phyloP scores from a whole-genome alignment of 2,888 invertebrate species.

The Oscheius sp. region DNA sequence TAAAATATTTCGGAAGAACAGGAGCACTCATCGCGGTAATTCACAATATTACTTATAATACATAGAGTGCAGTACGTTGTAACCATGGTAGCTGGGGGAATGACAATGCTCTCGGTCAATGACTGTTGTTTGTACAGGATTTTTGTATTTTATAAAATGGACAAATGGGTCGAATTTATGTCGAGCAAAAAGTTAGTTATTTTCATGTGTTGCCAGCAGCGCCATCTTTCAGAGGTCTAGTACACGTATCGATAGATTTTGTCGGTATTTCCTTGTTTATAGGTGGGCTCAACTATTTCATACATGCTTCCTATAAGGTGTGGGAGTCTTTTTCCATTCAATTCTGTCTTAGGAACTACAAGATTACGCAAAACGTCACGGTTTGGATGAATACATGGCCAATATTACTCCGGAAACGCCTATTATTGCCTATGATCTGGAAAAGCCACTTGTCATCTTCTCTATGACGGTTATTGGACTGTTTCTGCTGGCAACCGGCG shows the following conservation, averaged over 20 bases:
- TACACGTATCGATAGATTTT: background rate
- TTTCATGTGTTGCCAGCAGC: background rate
- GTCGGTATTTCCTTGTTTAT: background rate
- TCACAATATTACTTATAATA: background rate
- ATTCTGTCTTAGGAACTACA: background rate
- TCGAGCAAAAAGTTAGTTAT: background rate
- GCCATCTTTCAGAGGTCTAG: background rate
- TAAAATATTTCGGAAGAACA: constrained; percentile 6
- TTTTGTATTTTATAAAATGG: background rate
- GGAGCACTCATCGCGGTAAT: constrained; percentile 5
- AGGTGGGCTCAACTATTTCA: background rate
- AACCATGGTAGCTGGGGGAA: background rate
- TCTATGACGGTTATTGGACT: background rate
- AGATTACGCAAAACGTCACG: constrained; percentile 2
- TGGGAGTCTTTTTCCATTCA: background rate
- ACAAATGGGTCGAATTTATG: background rate
- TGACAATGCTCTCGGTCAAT: background rate
- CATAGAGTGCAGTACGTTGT: background rate
- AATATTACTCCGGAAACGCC: background rate
- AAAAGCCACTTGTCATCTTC: background rate
- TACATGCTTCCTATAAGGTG: background rate
- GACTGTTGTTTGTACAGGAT: background rate
- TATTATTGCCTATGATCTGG: background rate
- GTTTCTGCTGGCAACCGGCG: background rate
- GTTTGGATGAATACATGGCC: background rate